phyloP scores from a whole-genome alignment of 1,140 invertebrate genomes.

The Drosophila willistoni region DNA sequence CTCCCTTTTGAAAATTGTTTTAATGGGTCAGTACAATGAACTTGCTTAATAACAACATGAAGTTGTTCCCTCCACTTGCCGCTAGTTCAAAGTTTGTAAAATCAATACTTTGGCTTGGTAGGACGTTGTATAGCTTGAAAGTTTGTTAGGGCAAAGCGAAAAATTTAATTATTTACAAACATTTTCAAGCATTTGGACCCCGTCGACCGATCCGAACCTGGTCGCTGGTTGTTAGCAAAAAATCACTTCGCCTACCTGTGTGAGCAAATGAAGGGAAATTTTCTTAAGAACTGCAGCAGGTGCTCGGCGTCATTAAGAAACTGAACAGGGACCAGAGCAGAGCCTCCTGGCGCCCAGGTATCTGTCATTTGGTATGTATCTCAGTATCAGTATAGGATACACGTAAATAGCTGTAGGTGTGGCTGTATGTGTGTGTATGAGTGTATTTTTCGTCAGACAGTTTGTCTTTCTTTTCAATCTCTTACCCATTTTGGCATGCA shows the following conservation, averaged over 20 bases:
- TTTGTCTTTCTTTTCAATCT: constrained; percentile 56
- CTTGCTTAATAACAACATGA: constrained; percentile 9
- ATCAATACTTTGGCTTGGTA: constrained; percentile 50
- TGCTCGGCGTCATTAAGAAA: constrained; percentile 62
- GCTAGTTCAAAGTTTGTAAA: constrained; percentile 31
- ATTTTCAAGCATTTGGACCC: constrained; percentile 19
- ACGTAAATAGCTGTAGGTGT: constrained; percentile 11
- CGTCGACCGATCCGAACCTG: not conserved
- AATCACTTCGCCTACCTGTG: constrained; percentile 54
- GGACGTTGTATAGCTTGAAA: not conserved
- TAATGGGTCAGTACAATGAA: constrained; percentile 55
- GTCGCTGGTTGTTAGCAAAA: not conserved
- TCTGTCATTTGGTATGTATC: not conserved
- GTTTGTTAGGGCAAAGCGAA: not conserved
- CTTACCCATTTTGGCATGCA: constrained; percentile 67
- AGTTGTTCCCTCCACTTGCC: not conserved
- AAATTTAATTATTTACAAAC: constrained; percentile 71
- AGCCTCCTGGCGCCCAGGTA: constrained; percentile 12
- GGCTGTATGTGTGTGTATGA: constrained; percentile 9
- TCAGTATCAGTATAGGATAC: constrained; percentile 23
- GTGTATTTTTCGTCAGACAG: constrained; percentile 45
- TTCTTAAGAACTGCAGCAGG: constrained; percentile 70
- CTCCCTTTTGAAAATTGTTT: constrained; percentile 10
- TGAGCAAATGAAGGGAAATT: constrained; percentile 50
- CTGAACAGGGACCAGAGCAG: not conserved